These are phyloP conservation scores for Microplitis demolitor DNA, from an alignment of 1,140 invertebrate species.

Conservation along the genomic window DNA sequence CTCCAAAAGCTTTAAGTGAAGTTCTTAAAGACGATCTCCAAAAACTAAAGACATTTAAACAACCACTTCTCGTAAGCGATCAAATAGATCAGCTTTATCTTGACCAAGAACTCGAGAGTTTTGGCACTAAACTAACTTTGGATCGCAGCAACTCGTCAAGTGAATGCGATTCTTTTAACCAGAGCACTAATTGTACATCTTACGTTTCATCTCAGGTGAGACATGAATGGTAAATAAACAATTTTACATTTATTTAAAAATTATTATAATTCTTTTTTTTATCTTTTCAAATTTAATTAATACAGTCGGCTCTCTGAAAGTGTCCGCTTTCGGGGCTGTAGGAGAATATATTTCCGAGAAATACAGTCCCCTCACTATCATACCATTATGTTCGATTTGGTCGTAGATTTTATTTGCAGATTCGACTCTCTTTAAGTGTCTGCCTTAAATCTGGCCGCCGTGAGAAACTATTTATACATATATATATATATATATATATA, in stretches of 20 bases:
- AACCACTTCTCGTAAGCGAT: slow-evolving; percentile 74
- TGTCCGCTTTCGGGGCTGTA: too few relatives aligned
- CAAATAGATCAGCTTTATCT: slow-evolving; percentile 74
- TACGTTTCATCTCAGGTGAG: slow-evolving; percentile 37
- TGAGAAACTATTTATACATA: too few relatives aligned
- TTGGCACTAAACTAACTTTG: slow-evolving; percentile 64
- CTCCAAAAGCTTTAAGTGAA: slow-evolving; percentile 66
- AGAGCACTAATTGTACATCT: slow-evolving; percentile 60
- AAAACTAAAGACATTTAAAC: slow-evolving; percentile 64
- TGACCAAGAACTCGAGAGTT: slow-evolving; percentile 71
- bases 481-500: too few relatives aligned
- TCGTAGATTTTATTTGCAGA: too few relatives aligned
- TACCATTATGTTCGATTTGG: too few relatives aligned
- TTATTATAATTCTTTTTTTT: too few relatives aligned
- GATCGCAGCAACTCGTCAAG: slow-evolving; percentile 70
- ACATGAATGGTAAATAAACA: neutral
- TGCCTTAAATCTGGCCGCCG: too few relatives aligned
- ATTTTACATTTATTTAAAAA: neutral
- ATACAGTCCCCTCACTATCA: too few relatives aligned
- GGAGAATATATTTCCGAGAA: too few relatives aligned
- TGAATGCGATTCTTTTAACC: slow-evolving; percentile 65
- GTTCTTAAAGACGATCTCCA: slow-evolving; percentile 69
- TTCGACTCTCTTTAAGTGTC: too few relatives aligned
- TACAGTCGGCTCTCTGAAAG: too few relatives aligned
- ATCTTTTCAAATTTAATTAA: too few relatives aligned